Percentiles rank a stretch among this genome's conserved stretches.
Conservation (phyloP, 1,140 invertebrate species). For the Drosophila albomicans region DNA sequence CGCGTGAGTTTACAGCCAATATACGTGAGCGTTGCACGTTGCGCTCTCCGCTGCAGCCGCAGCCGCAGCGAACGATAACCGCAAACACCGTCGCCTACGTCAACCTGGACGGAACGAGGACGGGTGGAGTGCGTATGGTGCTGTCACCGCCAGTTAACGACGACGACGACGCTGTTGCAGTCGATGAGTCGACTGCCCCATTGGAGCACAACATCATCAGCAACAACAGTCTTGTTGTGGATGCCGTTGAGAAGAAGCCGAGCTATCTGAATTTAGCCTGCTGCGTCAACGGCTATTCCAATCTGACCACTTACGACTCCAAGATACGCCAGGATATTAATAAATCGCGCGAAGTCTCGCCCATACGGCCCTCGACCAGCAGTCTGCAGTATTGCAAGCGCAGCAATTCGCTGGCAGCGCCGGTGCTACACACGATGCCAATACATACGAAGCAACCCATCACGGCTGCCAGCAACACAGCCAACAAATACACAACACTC, state of each 20-base stretch:
- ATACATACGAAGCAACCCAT: slow-evolving; percentile 51
- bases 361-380: slow-evolving; percentile 87
- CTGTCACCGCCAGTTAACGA: slow-evolving; percentile 51
- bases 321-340: slow-evolving; percentile 90
- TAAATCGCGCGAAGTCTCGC: slow-evolving; percentile 89
- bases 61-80: slow-evolving; percentile 38
- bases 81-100: slow-evolving; percentile 39
- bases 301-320: slow-evolving; percentile 92
- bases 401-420: slow-evolving; percentile 86
- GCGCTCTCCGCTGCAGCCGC: slow-evolving; percentile 57
- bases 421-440: slow-evolving; percentile 84
- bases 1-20: slow-evolving; percentile 87
- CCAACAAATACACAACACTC: slow-evolving; percentile 28
- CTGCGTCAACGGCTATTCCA: slow-evolving; percentile 95
- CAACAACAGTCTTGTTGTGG: slow-evolving; percentile 15
- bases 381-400: slow-evolving; percentile 87
- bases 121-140: slow-evolving; percentile 69
- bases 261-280: slow-evolving; percentile 95
- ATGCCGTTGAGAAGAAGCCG: slow-evolving; percentile 86
- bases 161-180: slow-evolving; percentile 19
- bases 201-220: not conserved
- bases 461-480: slow-evolving; percentile 20
- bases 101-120: slow-evolving; percentile 42
- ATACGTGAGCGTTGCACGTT: slow-evolving; percentile 85
- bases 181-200: slow-evolving; percentile 13